These are phyloP conservation scores for Tautogolabrus adspersus DNA, from an alignment of 2,113 vertebrate species.

Conservation along the genomic window DNA sequence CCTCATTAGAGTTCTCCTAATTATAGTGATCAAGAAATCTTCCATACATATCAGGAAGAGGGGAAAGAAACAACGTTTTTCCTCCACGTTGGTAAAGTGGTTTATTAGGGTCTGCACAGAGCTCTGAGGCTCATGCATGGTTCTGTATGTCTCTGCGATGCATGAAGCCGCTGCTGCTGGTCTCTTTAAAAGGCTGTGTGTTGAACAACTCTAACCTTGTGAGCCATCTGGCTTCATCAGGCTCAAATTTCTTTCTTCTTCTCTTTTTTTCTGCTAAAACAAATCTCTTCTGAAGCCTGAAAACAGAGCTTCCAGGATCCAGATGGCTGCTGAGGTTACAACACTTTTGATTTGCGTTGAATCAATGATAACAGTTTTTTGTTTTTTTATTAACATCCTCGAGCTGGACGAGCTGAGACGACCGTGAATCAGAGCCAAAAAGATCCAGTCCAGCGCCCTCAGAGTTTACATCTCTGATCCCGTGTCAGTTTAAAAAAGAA, in stretches of 20 bases:
- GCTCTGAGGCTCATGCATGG: neutral
- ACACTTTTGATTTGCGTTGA: conserved; percentile 41
- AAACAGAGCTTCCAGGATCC: conserved; percentile 54
- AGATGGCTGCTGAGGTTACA: conserved; percentile 69
- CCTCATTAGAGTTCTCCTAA: conserved; percentile 84
- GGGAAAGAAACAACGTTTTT: conserved; percentile 9
- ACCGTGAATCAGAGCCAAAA: conserved; percentile 11
- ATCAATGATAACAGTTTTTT: conserved; percentile 7
- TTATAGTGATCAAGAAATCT: conserved; percentile 83
- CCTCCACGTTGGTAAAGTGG: conserved; percentile 37
- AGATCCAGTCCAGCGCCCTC: neutral
- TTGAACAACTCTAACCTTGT: conserved; percentile 67
- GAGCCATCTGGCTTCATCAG: conserved; percentile 72
- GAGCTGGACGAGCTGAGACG: conserved; percentile 11
- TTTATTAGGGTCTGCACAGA: conserved; percentile 59
- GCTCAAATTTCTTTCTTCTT: conserved; percentile 56
- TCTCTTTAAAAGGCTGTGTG: conserved; percentile 28
- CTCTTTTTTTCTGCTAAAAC: conserved; percentile 1
- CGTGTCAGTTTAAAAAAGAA: neutral
- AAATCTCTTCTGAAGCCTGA: conserved; percentile 36
- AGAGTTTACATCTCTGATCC: neutral
- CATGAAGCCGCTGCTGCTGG: conserved; percentile 15
- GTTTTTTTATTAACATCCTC: conserved; percentile 2
- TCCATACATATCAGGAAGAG: conserved; percentile 76
- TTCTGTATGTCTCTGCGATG: conserved; percentile 11